These are phyloP conservation scores for Halictus quadricinctus DNA, from an alignment of 2,888 invertebrate species.

Conservation along the genomic window DNA sequence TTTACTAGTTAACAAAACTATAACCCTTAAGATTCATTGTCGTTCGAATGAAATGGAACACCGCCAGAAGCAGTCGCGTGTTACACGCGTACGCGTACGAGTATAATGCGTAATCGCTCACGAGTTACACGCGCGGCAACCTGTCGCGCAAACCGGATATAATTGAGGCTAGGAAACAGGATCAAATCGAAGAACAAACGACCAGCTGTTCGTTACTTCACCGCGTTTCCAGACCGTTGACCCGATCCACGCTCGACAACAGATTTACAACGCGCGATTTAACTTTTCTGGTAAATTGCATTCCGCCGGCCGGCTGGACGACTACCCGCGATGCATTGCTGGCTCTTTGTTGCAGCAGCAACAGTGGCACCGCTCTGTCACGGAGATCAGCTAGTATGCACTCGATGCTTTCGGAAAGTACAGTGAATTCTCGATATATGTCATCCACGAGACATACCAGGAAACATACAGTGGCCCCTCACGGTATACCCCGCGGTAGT, in stretches of 20 bases:
- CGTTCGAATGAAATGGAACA: background rate
- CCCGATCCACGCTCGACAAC: slow-evolving; percentile 42
- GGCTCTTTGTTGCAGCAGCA: slow-evolving; percentile 11
- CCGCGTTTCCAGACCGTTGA: slow-evolving; percentile 47
- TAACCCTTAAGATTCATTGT: background rate
- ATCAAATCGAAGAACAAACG: slow-evolving; percentile 42
- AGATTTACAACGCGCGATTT: slow-evolving; percentile 55
- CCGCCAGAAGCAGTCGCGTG: background rate
- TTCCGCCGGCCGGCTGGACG: background rate
- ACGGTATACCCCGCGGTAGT: no score
- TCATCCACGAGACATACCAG: no score
- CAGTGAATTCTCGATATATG: no score
- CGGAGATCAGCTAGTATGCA: background rate
- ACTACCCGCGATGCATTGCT: background rate
- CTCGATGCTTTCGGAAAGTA: background rate
- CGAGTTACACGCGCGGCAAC: background rate
- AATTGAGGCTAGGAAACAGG: slow-evolving; percentile 46
- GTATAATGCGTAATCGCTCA: slow-evolving; percentile 6
- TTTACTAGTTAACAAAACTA: no score
- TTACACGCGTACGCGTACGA: background rate
- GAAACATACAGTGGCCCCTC: no score
- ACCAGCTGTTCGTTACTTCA: slow-evolving; percentile 48
- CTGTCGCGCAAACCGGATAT: slow-evolving; percentile 35
- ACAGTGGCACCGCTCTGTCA: background rate
- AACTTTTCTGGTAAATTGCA: slow-evolving; percentile 50